Conservation (phyloP, 2,797 vertebrate species). For the Macropus fuliginosus region DNA sequence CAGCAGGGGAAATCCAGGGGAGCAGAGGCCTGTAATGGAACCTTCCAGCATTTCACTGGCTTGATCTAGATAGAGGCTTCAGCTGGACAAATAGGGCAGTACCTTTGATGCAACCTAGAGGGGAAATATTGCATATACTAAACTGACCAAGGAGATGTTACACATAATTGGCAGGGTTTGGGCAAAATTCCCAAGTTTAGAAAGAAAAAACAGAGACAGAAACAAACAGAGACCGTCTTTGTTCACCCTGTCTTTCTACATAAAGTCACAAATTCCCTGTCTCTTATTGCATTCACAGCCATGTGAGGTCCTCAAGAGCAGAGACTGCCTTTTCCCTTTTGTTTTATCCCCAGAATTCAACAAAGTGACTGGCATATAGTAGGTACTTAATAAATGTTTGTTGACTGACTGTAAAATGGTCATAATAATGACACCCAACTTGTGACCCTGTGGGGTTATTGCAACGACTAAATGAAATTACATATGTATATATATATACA, state of each 20-base stretch:
- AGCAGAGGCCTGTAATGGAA: neutral
- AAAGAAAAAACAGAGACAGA: neutral
- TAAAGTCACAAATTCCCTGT: neutral
- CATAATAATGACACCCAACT: too few species aligned
- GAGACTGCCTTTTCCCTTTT: too few species aligned
- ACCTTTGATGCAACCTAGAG: neutral
- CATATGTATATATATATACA: too few species aligned
- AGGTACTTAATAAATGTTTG: too few species aligned
- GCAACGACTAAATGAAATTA: too few species aligned
- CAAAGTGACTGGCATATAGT: too few species aligned
- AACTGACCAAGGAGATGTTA: neutral
- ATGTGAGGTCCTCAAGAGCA: too few species aligned
- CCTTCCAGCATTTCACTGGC: neutral
- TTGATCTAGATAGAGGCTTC: neutral
- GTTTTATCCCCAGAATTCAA: too few species aligned
- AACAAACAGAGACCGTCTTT: too few species aligned
- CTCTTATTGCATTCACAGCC: too few species aligned
- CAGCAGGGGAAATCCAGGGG: neutral
- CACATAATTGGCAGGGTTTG: neutral
- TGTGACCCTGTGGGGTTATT: too few species aligned
- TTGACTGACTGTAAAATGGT: too few species aligned
- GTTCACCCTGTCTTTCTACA: neutral
- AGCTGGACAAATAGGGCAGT: neutral
- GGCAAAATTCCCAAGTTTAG: neutral
- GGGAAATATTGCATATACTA: neutral